Percentiles rank a stretch among this genome's conserved stretches.
These are phyloP conservation scores for Hecatera dysodea DNA, from an alignment of 2,888 invertebrate genomes.

Conservation along the genomic window DNA sequence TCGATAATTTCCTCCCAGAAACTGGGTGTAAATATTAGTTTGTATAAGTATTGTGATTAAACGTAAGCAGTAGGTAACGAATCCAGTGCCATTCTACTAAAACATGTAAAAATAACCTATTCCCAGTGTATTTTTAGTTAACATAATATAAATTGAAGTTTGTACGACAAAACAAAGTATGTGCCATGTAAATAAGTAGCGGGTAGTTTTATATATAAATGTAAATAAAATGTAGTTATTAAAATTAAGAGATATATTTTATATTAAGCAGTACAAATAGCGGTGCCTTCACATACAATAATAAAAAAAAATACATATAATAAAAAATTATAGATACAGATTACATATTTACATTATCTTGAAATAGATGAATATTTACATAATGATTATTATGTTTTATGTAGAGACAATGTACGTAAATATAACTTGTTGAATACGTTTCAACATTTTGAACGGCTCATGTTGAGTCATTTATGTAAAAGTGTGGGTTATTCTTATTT, in stretches of 20 bases:
- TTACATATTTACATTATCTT: conserved; percentile 64
- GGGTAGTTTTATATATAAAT: conserved; percentile 49
- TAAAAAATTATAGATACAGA: conserved; percentile 38
- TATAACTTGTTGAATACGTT: conserved; percentile 75
- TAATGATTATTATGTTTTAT: conserved; percentile 67
- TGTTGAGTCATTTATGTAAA: conserved; percentile 81
- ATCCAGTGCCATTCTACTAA: conserved; percentile 80
- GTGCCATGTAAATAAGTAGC: conserved; percentile 87
- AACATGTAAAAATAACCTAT: conserved; percentile 69
- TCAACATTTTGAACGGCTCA: conserved; percentile 83
- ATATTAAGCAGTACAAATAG: conserved; percentile 77
- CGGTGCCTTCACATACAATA: conserved; percentile 75
- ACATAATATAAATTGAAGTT: conserved; percentile 56
- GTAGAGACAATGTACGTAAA: conserved; percentile 52
- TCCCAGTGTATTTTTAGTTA: conserved; percentile 56
- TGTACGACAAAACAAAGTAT: conserved; percentile 78
- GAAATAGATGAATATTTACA: conserved; percentile 67
- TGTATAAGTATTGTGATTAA: conserved; percentile 62
- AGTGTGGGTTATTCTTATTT: conserved; percentile 58
- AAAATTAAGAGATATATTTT: conserved; percentile 64
- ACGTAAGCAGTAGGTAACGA: conserved; percentile 60
- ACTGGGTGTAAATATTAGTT: conserved; percentile 19
- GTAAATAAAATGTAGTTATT: conserved; percentile 56
- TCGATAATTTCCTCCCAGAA: background rate
- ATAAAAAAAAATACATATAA: conserved; percentile 44